These are phyloP conservation scores for Acromyrmex charruanus DNA, from an alignment of 1,140 invertebrate species.

Conservation along the genomic window DNA sequence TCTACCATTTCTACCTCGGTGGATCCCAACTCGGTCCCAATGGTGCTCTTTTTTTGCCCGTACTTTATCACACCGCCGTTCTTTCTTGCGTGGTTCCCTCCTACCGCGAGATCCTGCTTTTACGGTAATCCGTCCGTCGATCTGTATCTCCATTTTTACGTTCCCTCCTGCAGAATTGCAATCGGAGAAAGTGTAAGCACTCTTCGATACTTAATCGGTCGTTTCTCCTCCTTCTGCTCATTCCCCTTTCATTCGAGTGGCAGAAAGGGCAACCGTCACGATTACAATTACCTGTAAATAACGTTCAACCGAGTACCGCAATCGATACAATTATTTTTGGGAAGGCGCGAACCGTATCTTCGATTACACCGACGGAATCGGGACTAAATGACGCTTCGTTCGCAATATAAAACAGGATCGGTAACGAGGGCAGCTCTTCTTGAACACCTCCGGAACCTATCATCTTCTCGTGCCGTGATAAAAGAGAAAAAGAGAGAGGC, in stretches of 20 bases:
- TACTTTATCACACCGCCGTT: slow-evolving; percentile 64
- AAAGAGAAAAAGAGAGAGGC: slow-evolving; percentile 60
- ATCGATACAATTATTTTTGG: slow-evolving; percentile 44
- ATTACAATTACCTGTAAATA: slow-evolving; percentile 32
- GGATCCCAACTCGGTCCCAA: neutral
- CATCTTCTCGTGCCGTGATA: slow-evolving; percentile 76
- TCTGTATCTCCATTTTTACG: slow-evolving; percentile 56
- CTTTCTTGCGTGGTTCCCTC: slow-evolving; percentile 48
- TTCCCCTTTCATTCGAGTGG: neutral
- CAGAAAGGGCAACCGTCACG: slow-evolving; percentile 26
- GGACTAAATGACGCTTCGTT: slow-evolving; percentile 63
- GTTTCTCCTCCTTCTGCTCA: neutral
- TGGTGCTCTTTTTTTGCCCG: neutral
- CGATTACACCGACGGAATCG: slow-evolving; percentile 39
- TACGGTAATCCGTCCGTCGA: slow-evolving; percentile 52
- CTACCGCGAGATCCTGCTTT: slow-evolving; percentile 25
- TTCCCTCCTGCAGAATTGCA: neutral
- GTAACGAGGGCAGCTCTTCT: slow-evolving; percentile 64
- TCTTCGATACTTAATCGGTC: slow-evolving; percentile 15
- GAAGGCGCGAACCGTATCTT: neutral
- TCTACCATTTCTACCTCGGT: neutral
- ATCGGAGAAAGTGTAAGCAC: slow-evolving; percentile 39
- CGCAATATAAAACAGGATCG: slow-evolving; percentile 77
- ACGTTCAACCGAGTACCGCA: neutral
- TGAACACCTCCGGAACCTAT: slow-evolving; percentile 73